Percentiles rank a stretch among this genome's conserved stretches.
Conservation (phyloP, 2,888 invertebrate species). For the Neria commutata region DNA sequence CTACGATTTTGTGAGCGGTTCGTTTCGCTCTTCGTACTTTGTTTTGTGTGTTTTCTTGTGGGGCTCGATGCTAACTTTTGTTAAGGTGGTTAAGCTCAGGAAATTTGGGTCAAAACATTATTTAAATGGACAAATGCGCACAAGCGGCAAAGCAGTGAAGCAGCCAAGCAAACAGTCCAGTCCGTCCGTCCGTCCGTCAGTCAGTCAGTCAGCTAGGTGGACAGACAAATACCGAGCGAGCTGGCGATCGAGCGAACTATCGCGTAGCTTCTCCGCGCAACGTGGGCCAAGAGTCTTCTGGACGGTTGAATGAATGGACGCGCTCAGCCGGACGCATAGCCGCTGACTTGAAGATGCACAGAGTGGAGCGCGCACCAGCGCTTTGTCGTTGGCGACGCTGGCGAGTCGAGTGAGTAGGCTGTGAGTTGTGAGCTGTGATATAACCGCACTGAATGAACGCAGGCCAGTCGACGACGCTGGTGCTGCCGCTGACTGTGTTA, state of each 20-base stretch:
- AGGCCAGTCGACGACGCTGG: not conserved
- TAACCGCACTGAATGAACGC: not conserved
- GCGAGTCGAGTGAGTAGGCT: no score
- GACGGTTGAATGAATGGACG: no score
- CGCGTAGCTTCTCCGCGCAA: not conserved
- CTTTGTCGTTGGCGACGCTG: no score
- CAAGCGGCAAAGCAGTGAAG: not conserved
- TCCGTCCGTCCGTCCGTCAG: slow-evolving; percentile 41
- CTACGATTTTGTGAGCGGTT: no score
- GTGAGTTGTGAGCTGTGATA: no score
- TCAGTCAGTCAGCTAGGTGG: slow-evolving; percentile 36
- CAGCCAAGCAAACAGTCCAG: slow-evolving; percentile 15
- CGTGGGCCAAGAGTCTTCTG: not conserved
- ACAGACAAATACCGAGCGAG: not conserved
- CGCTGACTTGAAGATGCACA: not conserved
- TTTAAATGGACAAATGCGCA: slow-evolving; percentile 45
- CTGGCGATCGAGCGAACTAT: not conserved
- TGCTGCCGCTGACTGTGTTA: not conserved
- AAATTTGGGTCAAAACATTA: slow-evolving; percentile 47
- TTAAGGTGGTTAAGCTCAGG: slow-evolving; percentile 38
- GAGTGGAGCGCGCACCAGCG: no score
- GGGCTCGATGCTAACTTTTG: slow-evolving; percentile 16
- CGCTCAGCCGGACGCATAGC: no score
- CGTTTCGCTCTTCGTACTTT: not conserved
- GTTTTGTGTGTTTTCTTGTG: slow-evolving; percentile 2